phyloP scores from a whole-genome alignment of 2,113 vertebrate genomes.

The Ahaetulla prasina region DNA sequence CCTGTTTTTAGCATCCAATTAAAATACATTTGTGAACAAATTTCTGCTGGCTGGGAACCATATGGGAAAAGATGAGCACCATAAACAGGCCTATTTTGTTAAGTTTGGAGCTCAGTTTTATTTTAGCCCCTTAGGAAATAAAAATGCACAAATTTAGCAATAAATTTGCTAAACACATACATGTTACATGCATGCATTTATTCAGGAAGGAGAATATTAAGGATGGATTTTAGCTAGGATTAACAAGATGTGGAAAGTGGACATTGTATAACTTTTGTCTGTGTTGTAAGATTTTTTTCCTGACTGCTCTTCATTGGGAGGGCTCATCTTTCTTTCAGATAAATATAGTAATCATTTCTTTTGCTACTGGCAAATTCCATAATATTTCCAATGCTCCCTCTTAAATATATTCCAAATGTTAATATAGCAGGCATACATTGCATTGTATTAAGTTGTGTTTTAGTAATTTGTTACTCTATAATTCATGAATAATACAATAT shows the following conservation, averaged over 20 bases:
- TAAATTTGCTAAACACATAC: neutral
- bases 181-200: neutral
- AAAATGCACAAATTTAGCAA: neutral
- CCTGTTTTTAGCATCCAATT: neutral
- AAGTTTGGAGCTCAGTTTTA: neutral
- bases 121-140: neutral
- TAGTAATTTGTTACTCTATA: neutral
- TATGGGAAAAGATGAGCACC: neutral
- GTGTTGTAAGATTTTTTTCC: neutral
- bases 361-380: neutral
- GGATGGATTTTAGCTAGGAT: neutral
- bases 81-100: neutral
- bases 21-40: neutral
- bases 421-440: neutral
- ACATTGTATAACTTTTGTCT: neutral
- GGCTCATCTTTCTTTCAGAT: neutral
- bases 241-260: neutral
- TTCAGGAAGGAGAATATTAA: neutral
- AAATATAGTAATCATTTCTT: neutral
- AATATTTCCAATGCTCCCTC: neutral
- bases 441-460: neutral
- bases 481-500: neutral
- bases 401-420: neutral
- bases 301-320: neutral
- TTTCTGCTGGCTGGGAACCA: neutral